Evolutionary conservation across 2,888 invertebrate species (phyloP).

Genomic region (Vannuccia rotundouncinata): DNA sequence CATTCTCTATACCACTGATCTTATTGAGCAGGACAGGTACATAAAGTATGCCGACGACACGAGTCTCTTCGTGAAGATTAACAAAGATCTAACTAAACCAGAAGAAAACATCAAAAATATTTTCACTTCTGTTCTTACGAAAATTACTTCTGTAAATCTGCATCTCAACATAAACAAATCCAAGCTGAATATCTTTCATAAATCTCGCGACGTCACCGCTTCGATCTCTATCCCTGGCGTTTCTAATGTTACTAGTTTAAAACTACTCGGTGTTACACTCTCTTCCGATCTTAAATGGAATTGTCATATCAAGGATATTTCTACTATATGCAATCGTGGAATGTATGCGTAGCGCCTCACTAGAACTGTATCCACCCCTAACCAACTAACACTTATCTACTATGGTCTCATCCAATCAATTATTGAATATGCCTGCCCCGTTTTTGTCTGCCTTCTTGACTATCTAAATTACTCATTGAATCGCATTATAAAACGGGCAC

Average conservation of each 20-base stretch:
- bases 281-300: conserved; percentile 23
- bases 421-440: conserved; percentile 9
- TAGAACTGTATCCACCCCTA: conserved; percentile 22
- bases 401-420: conserved; percentile 11
- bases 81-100: conserved; percentile 19
- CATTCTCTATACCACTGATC: conserved; percentile 6
- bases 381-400: conserved; percentile 14
- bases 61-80: neutral
- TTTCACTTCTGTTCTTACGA: conserved; percentile 9
- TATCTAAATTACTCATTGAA: conserved; percentile 23
- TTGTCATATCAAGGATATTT: conserved; percentile 10
- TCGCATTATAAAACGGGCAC: conserved; percentile 19
- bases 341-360: neutral
- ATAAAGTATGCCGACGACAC: neutral
- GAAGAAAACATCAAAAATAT: conserved; percentile 20
- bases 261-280: conserved; percentile 14
- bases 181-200: conserved; percentile 17
- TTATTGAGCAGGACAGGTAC: conserved; percentile 15
- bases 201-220: neutral
- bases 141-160: conserved; percentile 14
- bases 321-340: neutral
- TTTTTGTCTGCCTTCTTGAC: conserved; percentile 18
- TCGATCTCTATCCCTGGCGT: conserved; percentile 10
- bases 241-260: conserved; percentile 20
- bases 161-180: conserved; percentile 12